Conservation (phyloP, 2,113 vertebrate genomes). For the Cacatua alba region DNA sequence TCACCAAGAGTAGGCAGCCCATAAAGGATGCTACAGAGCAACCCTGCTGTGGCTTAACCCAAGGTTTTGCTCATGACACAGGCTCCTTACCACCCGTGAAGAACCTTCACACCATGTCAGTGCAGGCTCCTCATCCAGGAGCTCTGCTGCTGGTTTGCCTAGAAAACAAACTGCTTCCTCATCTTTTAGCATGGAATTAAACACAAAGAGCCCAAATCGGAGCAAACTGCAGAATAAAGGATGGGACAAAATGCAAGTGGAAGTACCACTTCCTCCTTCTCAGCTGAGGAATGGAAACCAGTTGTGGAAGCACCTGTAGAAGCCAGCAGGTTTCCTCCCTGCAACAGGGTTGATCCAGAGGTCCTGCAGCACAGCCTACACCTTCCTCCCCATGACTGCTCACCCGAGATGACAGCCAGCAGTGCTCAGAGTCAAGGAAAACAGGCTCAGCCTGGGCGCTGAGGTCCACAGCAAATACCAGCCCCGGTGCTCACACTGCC, state of each 20-base stretch:
- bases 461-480: background rate
- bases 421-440: background rate
- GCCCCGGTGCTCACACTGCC: background rate
- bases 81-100: background rate
- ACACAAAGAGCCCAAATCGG: background rate
- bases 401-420: background rate
- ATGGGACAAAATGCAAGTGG: fast-evolving
- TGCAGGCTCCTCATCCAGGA: background rate
- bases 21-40: background rate
- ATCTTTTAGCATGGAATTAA: background rate
- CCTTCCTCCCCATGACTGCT: background rate
- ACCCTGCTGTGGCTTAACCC: fast-evolving
- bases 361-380: background rate
- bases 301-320: background rate
- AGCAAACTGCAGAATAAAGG: background rate
- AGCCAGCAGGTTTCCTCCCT: background rate
- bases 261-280: background rate
- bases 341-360: background rate
- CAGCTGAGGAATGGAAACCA: fast-evolving
- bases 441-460: background rate
- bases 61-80: fast-evolving
- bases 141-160: background rate
- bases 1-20: background rate
- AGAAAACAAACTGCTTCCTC: background rate
- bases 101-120: background rate